A percentile compares a stretch with the other conserved stretches of the same genome.
These are phyloP conservation scores for Oenanthe melanoleuca DNA, from an alignment of 2,113 vertebrate species.

Conservation along the genomic window DNA sequence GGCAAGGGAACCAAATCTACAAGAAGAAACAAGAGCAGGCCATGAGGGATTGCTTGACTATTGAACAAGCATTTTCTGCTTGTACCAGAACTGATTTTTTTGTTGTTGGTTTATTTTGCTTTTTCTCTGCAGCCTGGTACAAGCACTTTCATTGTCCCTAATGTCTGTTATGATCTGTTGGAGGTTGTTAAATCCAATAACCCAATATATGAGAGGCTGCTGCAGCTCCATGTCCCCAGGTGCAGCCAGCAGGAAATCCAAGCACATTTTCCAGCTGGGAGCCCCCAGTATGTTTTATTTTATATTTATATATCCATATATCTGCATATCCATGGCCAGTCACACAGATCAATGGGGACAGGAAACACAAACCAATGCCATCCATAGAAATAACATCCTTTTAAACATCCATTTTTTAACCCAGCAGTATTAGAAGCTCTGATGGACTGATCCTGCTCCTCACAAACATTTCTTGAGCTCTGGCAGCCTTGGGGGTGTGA, in stretches of 20 bases:
- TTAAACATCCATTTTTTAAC: background rate
- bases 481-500: background rate
- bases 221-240: background rate
- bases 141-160: background rate
- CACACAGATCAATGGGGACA: background rate
- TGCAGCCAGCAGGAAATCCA: background rate
- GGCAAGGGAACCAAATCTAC: background rate
- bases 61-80: background rate
- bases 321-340: background rate
- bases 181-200: background rate
- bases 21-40: background rate
- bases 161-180: background rate
- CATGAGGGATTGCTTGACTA: background rate
- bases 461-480: background rate
- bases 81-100: background rate
- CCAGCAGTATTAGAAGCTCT: background rate
- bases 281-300: background rate
- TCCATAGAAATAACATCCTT: background rate
- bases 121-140: background rate
- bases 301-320: background rate
- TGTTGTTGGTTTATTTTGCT: background rate
- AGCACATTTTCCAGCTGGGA: background rate
- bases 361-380: background rate
- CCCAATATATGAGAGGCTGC: background rate
- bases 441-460: accelerated